These are phyloP conservation scores for Eriosoma lanigerum DNA, from an alignment of 1,140 invertebrate genomes.

Conservation along the genomic window DNA sequence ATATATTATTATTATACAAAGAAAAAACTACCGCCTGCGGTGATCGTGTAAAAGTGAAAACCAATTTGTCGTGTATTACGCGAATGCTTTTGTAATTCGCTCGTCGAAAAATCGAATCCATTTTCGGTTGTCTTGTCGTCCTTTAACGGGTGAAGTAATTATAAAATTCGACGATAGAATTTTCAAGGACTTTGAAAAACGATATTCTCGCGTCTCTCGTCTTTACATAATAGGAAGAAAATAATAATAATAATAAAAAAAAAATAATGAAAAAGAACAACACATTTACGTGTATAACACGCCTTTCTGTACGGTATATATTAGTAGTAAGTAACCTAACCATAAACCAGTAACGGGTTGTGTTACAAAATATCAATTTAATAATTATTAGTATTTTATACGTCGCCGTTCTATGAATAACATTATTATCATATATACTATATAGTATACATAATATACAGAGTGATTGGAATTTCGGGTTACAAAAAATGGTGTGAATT, in stretches of 20 bases:
- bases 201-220: background rate
- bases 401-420: too few species aligned
- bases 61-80: background rate
- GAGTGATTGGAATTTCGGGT: too few species aligned
- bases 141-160: background rate
- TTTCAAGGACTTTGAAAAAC: conserved; percentile 26
- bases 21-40: conserved; percentile 16
- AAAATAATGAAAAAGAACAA: background rate
- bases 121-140: background rate
- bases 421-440: background rate
- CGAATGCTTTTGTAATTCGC: background rate
- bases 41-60: conserved; percentile 24
- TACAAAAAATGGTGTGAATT: too few species aligned
- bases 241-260: background rate
- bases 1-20: background rate
- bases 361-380: conserved; percentile 37
- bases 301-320: too few species aligned
- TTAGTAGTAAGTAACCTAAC: too few species aligned
- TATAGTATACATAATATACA: too few species aligned
- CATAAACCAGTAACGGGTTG: conserved; percentile 21
- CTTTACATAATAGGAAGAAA: background rate
- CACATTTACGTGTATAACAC: background rate
- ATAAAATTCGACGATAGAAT: background rate
- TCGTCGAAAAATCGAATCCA: background rate
- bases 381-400: background rate